Base-by-base conservation (phyloP, 2,797 vertebrate species). In the Malurus splendens region DNA sequence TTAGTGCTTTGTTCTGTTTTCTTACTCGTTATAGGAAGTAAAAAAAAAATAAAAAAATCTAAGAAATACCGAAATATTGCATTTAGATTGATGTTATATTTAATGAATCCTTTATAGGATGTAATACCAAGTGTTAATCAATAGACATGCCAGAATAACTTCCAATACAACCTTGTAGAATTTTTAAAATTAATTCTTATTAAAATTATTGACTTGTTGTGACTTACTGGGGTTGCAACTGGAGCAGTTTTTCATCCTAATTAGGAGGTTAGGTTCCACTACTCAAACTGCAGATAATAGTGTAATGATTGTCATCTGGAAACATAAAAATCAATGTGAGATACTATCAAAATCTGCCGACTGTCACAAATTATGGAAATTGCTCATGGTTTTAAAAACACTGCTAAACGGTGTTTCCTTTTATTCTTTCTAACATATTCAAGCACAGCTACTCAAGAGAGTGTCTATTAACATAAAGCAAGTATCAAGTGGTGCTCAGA, bases 41-140 rank as follows among this genome's bases (percentile, higher is more conserved):
- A 86, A 74, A 93, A 76, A 70, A 65, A 79, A 75, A 95, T n/a
- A n/a, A 89, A 77, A 93, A 93, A 97, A 79, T 61, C 90, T 97
- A 97, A 96, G 92, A 91, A 87, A 64, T 92, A 87, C 7, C 4
- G 89, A 97, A 98, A 96, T 97, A 97, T 95, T 96, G 65, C 61
- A 18, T 95, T 98, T 97, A 94, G 97, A 98, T 98, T 97, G 97
- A 98, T 98, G 97, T 97, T 95, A 89, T 96, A 96, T 97, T 97
- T 98, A 98, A 98, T 98, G 97, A 98, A 97, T 96, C 96, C 97
- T 98, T 99, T 98, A 98, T 97, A 98, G 98, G 97, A 97, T 97
- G 98, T 98, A 98, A 98, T 98, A 98, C 97, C 98, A 97, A 98
- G 97, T 98, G 98, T 98, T 99, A 98, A 98, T 99, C 98, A 98